Evolutionary conservation across 2,797 vertebrate species (phyloP).

Genomic region (Mus caroli): DNA sequence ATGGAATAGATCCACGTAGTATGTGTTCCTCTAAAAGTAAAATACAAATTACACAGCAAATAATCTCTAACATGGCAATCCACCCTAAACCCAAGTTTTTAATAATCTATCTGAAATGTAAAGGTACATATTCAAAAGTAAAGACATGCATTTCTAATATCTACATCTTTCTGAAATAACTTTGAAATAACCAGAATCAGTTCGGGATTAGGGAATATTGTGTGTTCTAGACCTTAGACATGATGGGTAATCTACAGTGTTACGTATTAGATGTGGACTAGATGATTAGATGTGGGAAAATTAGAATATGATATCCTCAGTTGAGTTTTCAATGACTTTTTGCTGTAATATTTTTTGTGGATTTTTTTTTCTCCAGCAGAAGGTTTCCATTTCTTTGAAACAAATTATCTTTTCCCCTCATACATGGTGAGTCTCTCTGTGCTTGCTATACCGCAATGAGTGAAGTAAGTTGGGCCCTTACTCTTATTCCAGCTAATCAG

Average conservation of each 20-base stretch:
- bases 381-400: neutral
- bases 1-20: neutral
- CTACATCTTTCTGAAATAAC: neutral
- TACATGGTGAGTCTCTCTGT: neutral
- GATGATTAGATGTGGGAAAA: neutral
- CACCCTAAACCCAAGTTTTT: neutral
- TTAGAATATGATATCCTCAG: neutral
- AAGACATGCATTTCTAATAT: neutral
- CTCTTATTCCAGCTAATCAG: neutral
- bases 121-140: neutral
- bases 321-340: neutral
- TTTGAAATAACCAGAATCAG: neutral
- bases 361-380: neutral
- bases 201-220: neutral
- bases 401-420: neutral
- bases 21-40: neutral
- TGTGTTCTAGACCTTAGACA: neutral
- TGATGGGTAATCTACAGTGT: neutral
- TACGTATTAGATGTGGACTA: neutral
- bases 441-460: neutral
- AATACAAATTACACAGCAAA: neutral
- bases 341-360: too few relatives aligned
- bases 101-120: neutral
- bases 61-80: neutral
- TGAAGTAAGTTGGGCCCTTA: neutral